phyloP scores from a whole-genome alignment of 2,113 vertebrate genomes.

The Chrysemys picta region DNA sequence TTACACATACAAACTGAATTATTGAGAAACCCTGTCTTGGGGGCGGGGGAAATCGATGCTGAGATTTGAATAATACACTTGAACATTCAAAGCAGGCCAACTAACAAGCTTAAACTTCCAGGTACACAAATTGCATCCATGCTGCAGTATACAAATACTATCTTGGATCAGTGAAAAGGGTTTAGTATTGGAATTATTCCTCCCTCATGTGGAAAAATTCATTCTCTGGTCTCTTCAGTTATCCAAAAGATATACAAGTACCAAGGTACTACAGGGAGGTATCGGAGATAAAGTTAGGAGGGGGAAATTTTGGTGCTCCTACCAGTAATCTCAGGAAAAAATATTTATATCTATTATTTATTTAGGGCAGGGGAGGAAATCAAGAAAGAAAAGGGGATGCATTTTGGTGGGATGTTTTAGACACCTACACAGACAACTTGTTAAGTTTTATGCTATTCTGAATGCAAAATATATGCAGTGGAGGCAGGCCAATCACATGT shows the following conservation, averaged over 20 bases:
- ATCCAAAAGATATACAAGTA: not conserved
- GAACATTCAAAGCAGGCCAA: not conserved
- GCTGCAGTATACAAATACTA: not conserved
- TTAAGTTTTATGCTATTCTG: no score
- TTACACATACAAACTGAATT: not conserved
- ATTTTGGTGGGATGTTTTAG: no score
- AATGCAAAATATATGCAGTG: no score
- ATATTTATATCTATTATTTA: no score
- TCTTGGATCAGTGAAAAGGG: not conserved
- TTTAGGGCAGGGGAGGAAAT: no score
- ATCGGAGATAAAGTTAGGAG: not conserved
- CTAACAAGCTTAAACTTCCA: not conserved
- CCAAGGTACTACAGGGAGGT: not conserved
- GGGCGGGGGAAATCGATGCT: not conserved
- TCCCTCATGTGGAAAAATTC: not conserved
- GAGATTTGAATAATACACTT: not conserved
- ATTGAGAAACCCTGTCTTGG: not conserved
- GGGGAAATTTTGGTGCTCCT: not conserved
- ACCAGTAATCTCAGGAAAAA: not conserved
- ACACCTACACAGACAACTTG: no score
- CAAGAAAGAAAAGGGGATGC: no score
- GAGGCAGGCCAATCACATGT: no score
- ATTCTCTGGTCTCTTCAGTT: not conserved
- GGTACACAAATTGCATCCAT: not conserved
- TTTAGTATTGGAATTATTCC: not conserved